Conservation (phyloP, 2,888 invertebrate species). For the Lasioglossum pauxillum region DNA sequence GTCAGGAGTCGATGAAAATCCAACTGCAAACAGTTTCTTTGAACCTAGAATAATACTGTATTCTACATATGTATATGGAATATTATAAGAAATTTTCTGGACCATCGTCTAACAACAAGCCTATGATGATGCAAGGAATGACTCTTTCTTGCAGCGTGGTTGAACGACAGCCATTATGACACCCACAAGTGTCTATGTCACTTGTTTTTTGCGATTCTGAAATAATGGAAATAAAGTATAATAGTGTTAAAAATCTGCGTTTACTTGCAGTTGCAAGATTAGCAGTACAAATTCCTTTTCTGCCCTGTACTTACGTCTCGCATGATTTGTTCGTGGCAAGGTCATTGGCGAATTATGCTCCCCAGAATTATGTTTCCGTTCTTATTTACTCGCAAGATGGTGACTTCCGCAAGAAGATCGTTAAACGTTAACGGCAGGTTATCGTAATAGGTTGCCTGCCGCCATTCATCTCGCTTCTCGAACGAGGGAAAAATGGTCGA, state of each 20-base stretch:
- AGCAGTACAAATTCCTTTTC: background rate
- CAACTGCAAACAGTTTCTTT: background rate
- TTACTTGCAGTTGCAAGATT: background rate
- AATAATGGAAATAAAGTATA: no score
- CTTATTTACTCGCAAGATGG: background rate
- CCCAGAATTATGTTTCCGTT: background rate
- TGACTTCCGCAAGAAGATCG: no score
- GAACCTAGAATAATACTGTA: background rate
- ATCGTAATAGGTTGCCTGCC: slow-evolving; percentile 36
- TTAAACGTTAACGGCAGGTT: slow-evolving; percentile 31
- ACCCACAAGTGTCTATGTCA: no score
- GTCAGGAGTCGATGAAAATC: background rate
- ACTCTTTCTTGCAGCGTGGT: background rate
- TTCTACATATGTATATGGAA: background rate
- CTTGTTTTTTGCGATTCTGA: background rate
- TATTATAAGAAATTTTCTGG: background rate
- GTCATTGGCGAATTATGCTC: background rate
- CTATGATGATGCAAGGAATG: background rate
- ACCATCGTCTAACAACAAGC: background rate
- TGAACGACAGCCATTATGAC: no score
- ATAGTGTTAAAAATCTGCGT: background rate
- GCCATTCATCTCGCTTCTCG: slow-evolving; percentile 31
- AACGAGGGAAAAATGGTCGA: slow-evolving; percentile 18
- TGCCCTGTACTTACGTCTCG: background rate
- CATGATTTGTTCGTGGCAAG: background rate